Percentiles rank a stretch among this genome's conserved stretches.
phyloP scores from a whole-genome alignment of 2,113 vertebrate species.

The Eleginops maclovinus region DNA sequence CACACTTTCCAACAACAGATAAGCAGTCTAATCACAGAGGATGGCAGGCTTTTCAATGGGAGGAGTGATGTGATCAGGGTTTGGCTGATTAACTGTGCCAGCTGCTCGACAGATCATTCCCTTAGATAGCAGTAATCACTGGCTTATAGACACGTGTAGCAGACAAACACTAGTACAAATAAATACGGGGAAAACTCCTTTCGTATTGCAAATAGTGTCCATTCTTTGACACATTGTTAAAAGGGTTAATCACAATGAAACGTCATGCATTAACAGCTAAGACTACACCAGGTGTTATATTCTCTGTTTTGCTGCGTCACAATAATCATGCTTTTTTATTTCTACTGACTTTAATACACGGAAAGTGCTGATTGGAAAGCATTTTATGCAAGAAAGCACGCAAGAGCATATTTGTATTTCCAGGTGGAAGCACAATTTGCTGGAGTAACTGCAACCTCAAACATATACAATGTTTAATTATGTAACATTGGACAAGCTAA shows the following conservation, averaged over 20 bases:
- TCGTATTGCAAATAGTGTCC: slow-evolving; percentile 27
- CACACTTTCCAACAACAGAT: slow-evolving; percentile 53
- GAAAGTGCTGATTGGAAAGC: not conserved
- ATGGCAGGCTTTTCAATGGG: slow-evolving; percentile 68
- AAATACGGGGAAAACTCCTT: slow-evolving; percentile 19
- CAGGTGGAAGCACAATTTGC: too few species aligned
- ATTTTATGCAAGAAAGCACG: not conserved
- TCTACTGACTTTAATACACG: not conserved
- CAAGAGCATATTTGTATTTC: not conserved
- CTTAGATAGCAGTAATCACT: slow-evolving; percentile 67
- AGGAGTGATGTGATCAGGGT: slow-evolving; percentile 66
- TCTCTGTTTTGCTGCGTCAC: not conserved
- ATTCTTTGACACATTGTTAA: slow-evolving; percentile 17
- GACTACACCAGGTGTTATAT: slow-evolving; percentile 18
- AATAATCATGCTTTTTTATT: too few species aligned
- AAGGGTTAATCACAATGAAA: slow-evolving; percentile 6
- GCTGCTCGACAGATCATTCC: slow-evolving; percentile 67
- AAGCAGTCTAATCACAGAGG: slow-evolving; percentile 68
- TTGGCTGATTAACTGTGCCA: slow-evolving; percentile 72
- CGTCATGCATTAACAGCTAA: slow-evolving; percentile 9
- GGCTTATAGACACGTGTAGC: slow-evolving; percentile 62
- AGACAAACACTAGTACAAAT: slow-evolving; percentile 45
- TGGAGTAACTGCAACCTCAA: too few species aligned
- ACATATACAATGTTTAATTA: too few species aligned
- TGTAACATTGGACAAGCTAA: too few species aligned